Conservation (phyloP, 2,113 vertebrate species). For the Corythaixoides concolor region DNA sequence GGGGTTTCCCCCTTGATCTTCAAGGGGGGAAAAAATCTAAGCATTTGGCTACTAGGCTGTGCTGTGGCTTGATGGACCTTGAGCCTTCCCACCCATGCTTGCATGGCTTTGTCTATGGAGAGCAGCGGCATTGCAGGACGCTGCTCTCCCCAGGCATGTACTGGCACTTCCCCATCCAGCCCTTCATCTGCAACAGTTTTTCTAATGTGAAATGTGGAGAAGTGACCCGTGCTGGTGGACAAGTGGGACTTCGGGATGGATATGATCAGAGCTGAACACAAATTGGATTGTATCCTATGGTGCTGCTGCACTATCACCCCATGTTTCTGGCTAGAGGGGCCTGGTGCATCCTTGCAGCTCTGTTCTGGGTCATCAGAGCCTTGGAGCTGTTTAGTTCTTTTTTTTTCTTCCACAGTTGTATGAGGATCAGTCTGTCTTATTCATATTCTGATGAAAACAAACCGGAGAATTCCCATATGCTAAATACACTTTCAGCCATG, state of each 20-base stretch:
- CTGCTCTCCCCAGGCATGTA: rapidly evolving
- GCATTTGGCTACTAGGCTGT: too few species aligned
- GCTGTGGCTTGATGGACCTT: background rate
- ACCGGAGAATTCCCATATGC: background rate
- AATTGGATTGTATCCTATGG: rapidly evolving
- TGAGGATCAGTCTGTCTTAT: background rate
- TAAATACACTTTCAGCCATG: background rate
- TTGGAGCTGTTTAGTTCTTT: background rate
- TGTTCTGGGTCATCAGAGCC: background rate
- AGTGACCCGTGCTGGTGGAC: rapidly evolving
- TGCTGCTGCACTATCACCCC: background rate
- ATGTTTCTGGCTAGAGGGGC: background rate
- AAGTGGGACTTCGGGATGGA: rapidly evolving
- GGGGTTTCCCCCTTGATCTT: background rate
- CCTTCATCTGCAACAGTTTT: background rate
- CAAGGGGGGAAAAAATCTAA: too few species aligned
- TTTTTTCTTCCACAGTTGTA: background rate
- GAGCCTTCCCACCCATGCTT: rapidly evolving
- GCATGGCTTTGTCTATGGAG: background rate
- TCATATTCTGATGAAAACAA: background rate
- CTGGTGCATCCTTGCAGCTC: background rate
- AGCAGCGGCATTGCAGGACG: rapidly evolving
- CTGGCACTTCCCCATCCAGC: background rate
- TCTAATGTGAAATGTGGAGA: rapidly evolving
- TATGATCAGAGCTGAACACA: rapidly evolving